Evolutionary conservation across 1,140 invertebrate species (phyloP).

Genomic region (Aphaenogaster floridana): DNA sequence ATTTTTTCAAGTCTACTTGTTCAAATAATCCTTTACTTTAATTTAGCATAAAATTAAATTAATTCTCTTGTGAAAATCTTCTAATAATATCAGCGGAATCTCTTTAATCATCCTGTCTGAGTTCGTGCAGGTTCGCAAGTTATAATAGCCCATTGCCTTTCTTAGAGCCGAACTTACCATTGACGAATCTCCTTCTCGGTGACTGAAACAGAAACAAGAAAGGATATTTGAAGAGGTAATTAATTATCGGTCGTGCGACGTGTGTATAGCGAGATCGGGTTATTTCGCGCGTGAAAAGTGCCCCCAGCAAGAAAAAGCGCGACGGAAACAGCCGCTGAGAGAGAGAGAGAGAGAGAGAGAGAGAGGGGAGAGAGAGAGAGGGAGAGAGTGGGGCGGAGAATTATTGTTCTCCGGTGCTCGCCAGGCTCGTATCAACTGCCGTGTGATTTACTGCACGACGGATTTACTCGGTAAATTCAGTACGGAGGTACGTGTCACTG

Average conservation of each 20-base stretch:
- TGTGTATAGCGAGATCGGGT: constrained; percentile 32
- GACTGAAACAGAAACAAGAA: constrained; percentile 90
- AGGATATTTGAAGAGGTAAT: constrained; percentile 23
- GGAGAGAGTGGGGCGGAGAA: constrained; percentile 9
- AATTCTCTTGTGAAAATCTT: not conserved
- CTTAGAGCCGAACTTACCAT: constrained; percentile 89
- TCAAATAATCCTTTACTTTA: not conserved
- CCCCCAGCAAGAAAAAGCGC: constrained; percentile 26
- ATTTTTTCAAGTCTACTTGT: not conserved
- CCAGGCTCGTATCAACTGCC: constrained; percentile 54
- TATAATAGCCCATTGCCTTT: not conserved
- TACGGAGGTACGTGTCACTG: constrained; percentile 37
- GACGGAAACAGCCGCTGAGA: not conserved
- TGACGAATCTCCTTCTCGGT: constrained; percentile 95
- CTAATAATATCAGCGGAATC: not conserved
- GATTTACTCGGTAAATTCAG: constrained; percentile 61
- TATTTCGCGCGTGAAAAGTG: constrained; percentile 37
- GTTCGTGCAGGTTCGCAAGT: not conserved
- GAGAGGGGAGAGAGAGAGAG: not conserved
- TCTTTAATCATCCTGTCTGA: constrained; percentile 46
- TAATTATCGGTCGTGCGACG: constrained; percentile 35
- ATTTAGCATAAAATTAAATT: not conserved
- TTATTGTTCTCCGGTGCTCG: constrained; percentile 48
- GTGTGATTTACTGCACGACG: constrained; percentile 57
- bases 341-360: not conserved